These are phyloP conservation scores for Bolborhynchus lineola DNA, from an alignment of 2,113 vertebrate genomes.

Conservation along the genomic window DNA sequence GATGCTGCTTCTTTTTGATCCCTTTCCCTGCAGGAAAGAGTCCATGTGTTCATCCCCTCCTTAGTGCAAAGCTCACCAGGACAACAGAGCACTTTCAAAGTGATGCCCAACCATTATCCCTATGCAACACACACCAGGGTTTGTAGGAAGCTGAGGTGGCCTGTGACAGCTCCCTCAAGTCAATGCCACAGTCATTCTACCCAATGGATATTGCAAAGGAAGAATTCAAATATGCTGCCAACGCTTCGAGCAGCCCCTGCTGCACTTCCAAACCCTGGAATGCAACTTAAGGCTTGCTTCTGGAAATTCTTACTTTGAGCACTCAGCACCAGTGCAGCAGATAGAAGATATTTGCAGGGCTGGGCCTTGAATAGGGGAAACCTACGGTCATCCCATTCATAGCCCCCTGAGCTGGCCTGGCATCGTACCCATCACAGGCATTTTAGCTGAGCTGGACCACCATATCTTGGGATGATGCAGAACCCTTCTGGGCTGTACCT, in stretches of 20 bases:
- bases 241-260: background rate
- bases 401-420: background rate
- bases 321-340: background rate
- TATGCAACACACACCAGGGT: fast-evolving
- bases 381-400: too few species aligned
- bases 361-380: background rate
- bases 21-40: background rate
- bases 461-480: background rate
- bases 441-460: background rate
- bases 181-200: background rate
- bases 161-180: background rate
- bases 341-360: background rate
- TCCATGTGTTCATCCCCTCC: background rate
- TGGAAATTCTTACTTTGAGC: background rate
- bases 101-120: background rate
- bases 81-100: background rate
- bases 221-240: background rate
- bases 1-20: background rate
- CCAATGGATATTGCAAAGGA: background rate
- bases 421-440: background rate
- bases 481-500: background rate
- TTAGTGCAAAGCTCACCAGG: background rate
- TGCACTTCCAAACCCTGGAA: background rate
- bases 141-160: background rate
- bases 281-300: background rate